phyloP scores from a whole-genome alignment of 2,888 invertebrate genomes.

The Mechanitis messenoides region DNA sequence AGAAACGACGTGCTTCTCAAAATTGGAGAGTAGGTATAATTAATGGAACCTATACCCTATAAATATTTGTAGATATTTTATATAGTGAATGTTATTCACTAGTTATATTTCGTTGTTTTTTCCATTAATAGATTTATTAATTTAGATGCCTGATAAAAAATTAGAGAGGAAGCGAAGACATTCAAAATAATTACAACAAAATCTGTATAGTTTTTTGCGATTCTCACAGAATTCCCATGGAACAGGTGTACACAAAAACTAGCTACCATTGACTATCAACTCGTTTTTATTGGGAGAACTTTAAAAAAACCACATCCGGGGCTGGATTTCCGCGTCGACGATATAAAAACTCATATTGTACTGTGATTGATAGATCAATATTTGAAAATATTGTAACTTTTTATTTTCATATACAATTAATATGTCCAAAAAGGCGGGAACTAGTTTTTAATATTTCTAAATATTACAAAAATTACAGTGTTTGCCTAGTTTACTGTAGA shows the following conservation, averaged over 20 bases:
- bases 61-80: too few relatives aligned
- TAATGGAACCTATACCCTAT: too few relatives aligned
- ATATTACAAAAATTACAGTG: too few relatives aligned
- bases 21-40: too few relatives aligned
- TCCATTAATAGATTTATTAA: too few relatives aligned
- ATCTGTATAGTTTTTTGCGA: constrained; percentile 48
- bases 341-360: constrained; percentile 46
- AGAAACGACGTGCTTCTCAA: too few relatives aligned
- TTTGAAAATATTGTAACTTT: constrained; percentile 39
- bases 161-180: constrained; percentile 10
- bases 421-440: constrained; percentile 2
- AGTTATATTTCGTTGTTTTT: too few relatives aligned
- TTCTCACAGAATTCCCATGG: constrained; percentile 52
- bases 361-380: constrained; percentile 49
- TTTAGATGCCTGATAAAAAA: background rate
- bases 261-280: constrained; percentile 53
- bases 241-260: constrained; percentile 69
- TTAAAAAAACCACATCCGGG: constrained; percentile 60
- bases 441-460: too few relatives aligned
- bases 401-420: constrained; percentile 6
- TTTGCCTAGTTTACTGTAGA: too few relatives aligned
- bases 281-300: constrained; percentile 55
- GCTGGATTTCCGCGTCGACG: constrained; percentile 60
- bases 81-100: too few relatives aligned
- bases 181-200: constrained; percentile 23